Evolutionary conservation across 2,113 vertebrate species (phyloP), one percentile per base, ranked within the genome.

Genomic region (Promerops cafer): DNA sequence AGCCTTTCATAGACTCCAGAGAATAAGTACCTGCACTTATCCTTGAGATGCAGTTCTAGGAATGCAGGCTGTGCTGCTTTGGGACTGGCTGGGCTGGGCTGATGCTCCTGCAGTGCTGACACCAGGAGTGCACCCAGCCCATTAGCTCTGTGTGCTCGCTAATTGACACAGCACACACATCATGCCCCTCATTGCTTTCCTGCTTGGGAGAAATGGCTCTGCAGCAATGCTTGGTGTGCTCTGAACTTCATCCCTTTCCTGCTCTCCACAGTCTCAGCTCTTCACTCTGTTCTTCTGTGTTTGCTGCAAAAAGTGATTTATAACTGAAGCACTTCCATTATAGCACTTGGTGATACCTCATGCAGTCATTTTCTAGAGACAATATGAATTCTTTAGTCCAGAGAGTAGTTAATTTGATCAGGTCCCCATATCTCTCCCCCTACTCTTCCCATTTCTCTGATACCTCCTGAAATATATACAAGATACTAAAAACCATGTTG

Each of bases 11-110:
- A 59, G 71, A 71, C 83, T 81, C 89, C 52, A 90, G 93, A 92
- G 91, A 82, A 54, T 89, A 92, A 66, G 75, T 52, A 83, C 52
- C 44, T 94, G 87, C 92, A 94, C 90, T 97, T 95, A 95, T 85
- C 86, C 83, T 71, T 88, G 68, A 89, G 80, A 78, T 78, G 64
- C 95, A 83, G 54, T 92, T 95, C 91, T 75, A 92, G 89, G 83
- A 94, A 87, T 56, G 35, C 12, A 52, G 83, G 56, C 47, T 87
- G 81, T 66, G 33, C n/a, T 96, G 92, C 89, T 83, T 10, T 93
- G 95, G 90, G 90, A 87, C 80, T 87, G 59, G 9, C 54, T 95
- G 94, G 85, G 94, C 92, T 90, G 7, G 1, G 60, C 59, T 16
- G 50, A 61, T 50, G 63, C 78, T 88, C 28, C 91, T 90, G 86